phyloP scores from a whole-genome alignment of 1,140 invertebrate genomes.

The Anastrepha obliqua region DNA sequence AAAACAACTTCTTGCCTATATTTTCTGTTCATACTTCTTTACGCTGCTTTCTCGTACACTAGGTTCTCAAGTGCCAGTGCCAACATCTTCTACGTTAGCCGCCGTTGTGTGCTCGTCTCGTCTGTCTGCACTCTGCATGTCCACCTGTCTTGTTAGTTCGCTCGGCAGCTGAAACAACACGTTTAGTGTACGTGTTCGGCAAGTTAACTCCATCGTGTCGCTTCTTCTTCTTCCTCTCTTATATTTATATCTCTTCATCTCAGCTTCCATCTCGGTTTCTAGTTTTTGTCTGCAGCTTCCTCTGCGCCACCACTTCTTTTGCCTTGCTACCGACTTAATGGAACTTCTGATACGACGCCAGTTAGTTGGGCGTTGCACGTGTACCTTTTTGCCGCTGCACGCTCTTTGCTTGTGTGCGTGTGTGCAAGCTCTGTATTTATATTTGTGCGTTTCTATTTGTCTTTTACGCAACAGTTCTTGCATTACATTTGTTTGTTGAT shows the following conservation, averaged over 20 bases:
- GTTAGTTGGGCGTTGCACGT: background rate
- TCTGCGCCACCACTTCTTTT: background rate
- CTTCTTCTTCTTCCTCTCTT: background rate
- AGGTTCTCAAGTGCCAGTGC: background rate
- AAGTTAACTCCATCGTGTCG: background rate
- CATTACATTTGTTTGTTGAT: slow-evolving; percentile 37
- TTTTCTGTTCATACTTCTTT: background rate
- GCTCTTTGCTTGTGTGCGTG: background rate
- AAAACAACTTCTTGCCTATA: background rate
- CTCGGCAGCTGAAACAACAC: slow-evolving; percentile 39
- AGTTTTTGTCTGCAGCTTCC: background rate
- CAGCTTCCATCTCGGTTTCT: background rate
- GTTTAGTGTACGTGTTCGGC: slow-evolving; percentile 41
- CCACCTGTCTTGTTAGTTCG: background rate
- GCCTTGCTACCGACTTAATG: background rate
- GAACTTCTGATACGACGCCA: background rate
- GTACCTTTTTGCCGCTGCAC: background rate
- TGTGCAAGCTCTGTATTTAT: background rate
- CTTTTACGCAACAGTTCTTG: slow-evolving; percentile 7
- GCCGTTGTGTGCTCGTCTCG: background rate
- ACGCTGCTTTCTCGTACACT: background rate
- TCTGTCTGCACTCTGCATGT: background rate
- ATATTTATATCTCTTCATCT: background rate
- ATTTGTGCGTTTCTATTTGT: slow-evolving; percentile 30
- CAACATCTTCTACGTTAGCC: background rate